Conservation (phyloP, 2,797 vertebrate genomes). For the Propithecus perrieri region DNA sequence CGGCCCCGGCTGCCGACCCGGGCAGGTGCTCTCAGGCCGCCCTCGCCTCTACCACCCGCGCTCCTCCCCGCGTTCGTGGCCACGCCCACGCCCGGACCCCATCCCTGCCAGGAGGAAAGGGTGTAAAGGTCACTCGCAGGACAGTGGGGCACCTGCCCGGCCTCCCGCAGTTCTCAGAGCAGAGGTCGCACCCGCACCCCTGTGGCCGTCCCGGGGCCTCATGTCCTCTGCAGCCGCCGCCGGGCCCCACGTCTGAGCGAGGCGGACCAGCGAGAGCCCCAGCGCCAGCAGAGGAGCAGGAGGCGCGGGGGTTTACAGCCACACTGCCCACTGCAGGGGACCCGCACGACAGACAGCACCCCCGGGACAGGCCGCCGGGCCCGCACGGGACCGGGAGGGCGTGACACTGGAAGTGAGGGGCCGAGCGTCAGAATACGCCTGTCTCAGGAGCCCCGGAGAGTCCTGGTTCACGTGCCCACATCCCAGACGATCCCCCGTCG, state of each 20-base stretch:
- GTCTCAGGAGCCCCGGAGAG: neutral
- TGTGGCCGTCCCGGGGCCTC: neutral
- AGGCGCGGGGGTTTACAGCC: accelerated
- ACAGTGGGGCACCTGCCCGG: neutral
- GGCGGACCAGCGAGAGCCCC: no score
- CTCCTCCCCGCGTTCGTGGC: no score
- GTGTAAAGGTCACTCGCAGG: neutral
- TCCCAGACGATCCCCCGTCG: neutral
- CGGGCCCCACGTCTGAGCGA: neutral
- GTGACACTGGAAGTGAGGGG: neutral
- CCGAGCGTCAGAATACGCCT: neutral
- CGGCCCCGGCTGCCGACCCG: neutral
- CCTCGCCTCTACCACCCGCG: neutral
- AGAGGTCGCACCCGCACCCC: accelerated
- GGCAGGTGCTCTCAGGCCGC: neutral
- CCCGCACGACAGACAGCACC: neutral
- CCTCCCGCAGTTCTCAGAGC: no score
- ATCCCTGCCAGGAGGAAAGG: neutral
- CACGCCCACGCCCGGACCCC: neutral
- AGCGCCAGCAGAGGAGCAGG: neutral
- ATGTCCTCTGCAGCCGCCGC: accelerated
- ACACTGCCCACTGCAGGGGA: neutral
- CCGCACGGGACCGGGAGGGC: neutral
- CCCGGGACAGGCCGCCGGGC: neutral
- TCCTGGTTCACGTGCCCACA: accelerated